Conservation (phyloP, 2,888 invertebrate genomes). For the Muscina levida region DNA sequence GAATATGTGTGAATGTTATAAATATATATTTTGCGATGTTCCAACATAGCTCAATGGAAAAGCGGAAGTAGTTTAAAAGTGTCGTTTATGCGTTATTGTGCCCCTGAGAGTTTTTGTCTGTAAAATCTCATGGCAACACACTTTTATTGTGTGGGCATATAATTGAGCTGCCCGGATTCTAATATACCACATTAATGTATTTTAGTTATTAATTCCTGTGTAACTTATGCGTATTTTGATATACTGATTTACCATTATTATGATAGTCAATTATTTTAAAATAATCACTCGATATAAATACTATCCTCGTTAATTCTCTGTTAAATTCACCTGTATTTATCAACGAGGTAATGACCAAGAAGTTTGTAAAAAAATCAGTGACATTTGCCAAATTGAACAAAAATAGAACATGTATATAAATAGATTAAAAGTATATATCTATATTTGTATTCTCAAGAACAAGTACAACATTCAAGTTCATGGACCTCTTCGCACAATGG, state of each 20-base stretch:
- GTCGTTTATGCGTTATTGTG: not conserved
- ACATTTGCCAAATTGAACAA: not conserved
- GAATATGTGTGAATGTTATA: constrained; percentile 9
- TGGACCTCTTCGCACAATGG: not conserved
- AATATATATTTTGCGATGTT: not conserved
- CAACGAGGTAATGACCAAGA: too few relatives aligned
- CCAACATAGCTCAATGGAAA: not conserved
- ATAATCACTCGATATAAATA: too few relatives aligned
- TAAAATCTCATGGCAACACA: not conserved
- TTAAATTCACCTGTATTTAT: too few relatives aligned
- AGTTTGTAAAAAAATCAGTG: not conserved
- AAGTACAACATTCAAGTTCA: not conserved
- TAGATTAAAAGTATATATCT: not conserved
- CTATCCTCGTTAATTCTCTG: too few relatives aligned
- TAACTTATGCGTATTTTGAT: too few relatives aligned
- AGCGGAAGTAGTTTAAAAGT: not conserved
- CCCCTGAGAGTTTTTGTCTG: not conserved
- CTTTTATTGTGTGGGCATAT: too few relatives aligned
- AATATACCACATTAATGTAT: too few relatives aligned
- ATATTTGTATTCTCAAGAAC: not conserved
- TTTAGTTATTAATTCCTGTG: too few relatives aligned
- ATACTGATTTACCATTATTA: too few relatives aligned
- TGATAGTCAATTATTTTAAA: too few relatives aligned
- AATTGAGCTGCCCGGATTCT: too few relatives aligned
- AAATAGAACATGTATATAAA: not conserved